A percentile compares a stretch with the other conserved stretches of the same genome.
These are phyloP conservation scores for Plutella xylostella DNA, from an alignment of 2,888 invertebrate species.

Conservation along the genomic window DNA sequence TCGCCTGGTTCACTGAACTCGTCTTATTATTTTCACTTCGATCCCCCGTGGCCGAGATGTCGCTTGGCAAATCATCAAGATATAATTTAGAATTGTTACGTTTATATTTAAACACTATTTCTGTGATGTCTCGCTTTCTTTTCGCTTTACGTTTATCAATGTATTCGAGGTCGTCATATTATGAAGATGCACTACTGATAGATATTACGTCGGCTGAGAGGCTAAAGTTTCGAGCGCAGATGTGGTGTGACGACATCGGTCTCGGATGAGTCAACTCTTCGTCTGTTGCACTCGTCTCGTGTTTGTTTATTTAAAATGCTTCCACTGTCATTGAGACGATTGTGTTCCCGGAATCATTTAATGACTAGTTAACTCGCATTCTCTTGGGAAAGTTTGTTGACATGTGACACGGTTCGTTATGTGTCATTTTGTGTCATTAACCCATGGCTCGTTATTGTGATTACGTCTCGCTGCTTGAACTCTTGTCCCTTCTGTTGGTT, in stretches of 20 bases:
- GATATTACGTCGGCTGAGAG: not conserved
- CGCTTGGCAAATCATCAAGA: conserved; percentile 37
- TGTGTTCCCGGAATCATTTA: conserved; percentile 51
- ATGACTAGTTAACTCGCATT: conserved; percentile 45
- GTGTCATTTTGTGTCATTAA: conserved; percentile 17
- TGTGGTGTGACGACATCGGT: conserved; percentile 16
- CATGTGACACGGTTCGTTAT: conserved; percentile 26
- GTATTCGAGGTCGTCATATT: not conserved
- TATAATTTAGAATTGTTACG: conserved; percentile 11
- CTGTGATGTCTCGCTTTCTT: too few species aligned
- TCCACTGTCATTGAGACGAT: conserved; percentile 36
- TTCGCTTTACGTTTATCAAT: too few species aligned
- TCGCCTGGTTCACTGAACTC: conserved; percentile 31
- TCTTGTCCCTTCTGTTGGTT: too few species aligned
- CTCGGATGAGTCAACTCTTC: conserved; percentile 35
- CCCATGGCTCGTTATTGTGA: not conserved
- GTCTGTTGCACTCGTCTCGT: conserved; percentile 27
- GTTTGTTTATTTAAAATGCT: conserved; percentile 34
- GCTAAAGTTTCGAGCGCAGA: conserved; percentile 1
- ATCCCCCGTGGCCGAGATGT: conserved; percentile 16
- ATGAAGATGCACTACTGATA: not conserved
- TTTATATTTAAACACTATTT: conserved; percentile 1
- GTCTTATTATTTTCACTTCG: conserved; percentile 26
- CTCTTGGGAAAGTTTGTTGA: conserved; percentile 38
- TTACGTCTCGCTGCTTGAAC: too few species aligned